Conservation (phyloP, 2,797 vertebrate species). For the Lophius americanus region DNA sequence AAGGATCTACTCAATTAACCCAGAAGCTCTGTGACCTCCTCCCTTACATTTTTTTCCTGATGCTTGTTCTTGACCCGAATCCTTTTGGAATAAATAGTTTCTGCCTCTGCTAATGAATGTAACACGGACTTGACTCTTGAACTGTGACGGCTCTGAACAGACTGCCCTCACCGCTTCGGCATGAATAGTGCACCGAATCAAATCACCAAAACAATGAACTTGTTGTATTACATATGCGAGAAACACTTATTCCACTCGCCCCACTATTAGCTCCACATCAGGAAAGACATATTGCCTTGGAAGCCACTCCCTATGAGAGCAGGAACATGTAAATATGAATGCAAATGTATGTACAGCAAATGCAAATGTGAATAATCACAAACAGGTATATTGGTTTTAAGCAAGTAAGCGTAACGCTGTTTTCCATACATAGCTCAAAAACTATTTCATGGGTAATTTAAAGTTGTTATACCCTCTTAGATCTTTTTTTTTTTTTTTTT, state of each 20-base stretch:
- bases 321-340: slow-evolving; percentile 15
- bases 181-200: neutral
- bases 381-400: slow-evolving; percentile 17
- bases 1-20: slow-evolving; percentile 23
- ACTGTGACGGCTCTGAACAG: slow-evolving; percentile 3
- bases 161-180: neutral
- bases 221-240: neutral
- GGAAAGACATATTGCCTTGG: neutral
- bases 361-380: slow-evolving; percentile 17
- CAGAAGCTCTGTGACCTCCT: neutral
- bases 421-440: no score
- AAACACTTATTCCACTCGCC: neutral
- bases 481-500: no score
- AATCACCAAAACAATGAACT: no score
- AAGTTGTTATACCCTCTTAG: no score
- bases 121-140: slow-evolving; percentile 29
- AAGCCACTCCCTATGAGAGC: neutral
- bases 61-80: slow-evolving; percentile 25
- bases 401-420: no score
- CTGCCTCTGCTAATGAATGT: slow-evolving; percentile 31
- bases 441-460: no score
- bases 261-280: slow-evolving; percentile 4
- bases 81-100: slow-evolving; percentile 34
- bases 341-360: slow-evolving; percentile 24
- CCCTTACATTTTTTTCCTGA: neutral